Evolutionary conservation across 2,888 invertebrate species (phyloP).

Genomic region (Scaptomyza tumidula): DNA sequence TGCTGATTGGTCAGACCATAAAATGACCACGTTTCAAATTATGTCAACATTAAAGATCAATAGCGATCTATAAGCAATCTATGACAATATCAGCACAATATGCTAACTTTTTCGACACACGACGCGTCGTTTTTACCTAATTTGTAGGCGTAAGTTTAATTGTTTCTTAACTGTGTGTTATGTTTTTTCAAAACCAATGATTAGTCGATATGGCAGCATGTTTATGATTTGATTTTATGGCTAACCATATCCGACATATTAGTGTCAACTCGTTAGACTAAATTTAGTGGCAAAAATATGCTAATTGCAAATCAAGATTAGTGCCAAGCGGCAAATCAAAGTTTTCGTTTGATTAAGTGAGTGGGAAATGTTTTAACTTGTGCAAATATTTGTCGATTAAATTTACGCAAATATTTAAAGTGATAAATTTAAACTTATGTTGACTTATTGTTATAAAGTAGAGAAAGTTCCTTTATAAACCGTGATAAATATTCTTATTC

Average conservation of each 20-base stretch:
- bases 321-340: conserved; percentile 43
- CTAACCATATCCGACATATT: conserved; percentile 55
- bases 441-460: too few relatives aligned
- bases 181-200: conserved; percentile 38
- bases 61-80: conserved; percentile 37
- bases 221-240: conserved; percentile 56
- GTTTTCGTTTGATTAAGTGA: conserved; percentile 43
- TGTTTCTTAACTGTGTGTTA: conserved; percentile 39
- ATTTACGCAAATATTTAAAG: too few relatives aligned
- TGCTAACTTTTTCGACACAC: conserved; percentile 19
- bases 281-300: conserved; percentile 67
- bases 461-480: too few relatives aligned
- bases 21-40: conserved; percentile 70
- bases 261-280: conserved; percentile 69
- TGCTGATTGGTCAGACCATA: conserved; percentile 41
- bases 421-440: too few relatives aligned
- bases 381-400: conserved; percentile 23
- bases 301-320: conserved; percentile 56
- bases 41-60: conserved; percentile 58
- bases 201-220: conserved; percentile 35
- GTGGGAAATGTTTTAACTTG: conserved; percentile 7
- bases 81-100: conserved; percentile 25
- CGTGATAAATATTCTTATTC: too few relatives aligned
- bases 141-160: conserved; percentile 63
- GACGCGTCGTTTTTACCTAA: conserved; percentile 19